Conservation (phyloP, 2,113 vertebrate species). For the Perccottus glenii region DNA sequence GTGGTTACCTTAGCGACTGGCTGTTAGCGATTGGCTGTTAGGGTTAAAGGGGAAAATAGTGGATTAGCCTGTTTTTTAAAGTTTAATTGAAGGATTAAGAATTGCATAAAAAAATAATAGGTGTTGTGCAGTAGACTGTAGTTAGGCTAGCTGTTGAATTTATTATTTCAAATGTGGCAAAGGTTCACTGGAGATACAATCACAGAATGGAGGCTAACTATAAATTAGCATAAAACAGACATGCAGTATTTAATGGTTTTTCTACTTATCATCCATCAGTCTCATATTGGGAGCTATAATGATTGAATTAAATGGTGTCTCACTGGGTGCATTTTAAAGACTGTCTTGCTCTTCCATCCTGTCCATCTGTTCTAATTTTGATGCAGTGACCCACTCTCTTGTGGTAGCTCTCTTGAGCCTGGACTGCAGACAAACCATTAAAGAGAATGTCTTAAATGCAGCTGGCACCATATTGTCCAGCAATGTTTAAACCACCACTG, state of each 20-base stretch:
- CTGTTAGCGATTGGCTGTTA: not conserved
- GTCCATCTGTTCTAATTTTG: conserved; percentile 41
- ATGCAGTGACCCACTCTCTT: conserved; percentile 36
- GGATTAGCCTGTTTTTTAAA: not conserved
- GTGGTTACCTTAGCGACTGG: not conserved
- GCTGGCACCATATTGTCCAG: conserved; percentile 29
- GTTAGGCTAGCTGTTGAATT: not conserved
- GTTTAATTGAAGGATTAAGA: not conserved
- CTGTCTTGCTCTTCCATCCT: conserved; percentile 17
- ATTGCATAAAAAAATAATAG: too few relatives aligned
- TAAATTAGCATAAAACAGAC: conserved; percentile 10
- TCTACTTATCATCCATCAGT: conserved; percentile 8
- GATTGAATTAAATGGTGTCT: conserved; percentile 20
- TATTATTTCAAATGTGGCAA: not conserved
- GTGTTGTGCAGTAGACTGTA: not conserved
- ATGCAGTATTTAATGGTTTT: not conserved
- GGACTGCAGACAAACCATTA: conserved; percentile 23
- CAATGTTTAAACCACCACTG: conserved; percentile 27
- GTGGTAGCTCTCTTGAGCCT: conserved; percentile 11
- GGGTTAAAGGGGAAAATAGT: not conserved
- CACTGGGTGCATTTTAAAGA: conserved; percentile 20
- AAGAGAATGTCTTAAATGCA: conserved; percentile 41
- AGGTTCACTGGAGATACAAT: not conserved
- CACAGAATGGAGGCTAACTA: conserved; percentile 7
- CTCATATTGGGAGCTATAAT: conserved; percentile 7